A percentile compares a stretch with the other conserved stretches of the same genome.
Conservation (phyloP, 2,797 vertebrate genomes). For the Sebastes jordani region DNA sequence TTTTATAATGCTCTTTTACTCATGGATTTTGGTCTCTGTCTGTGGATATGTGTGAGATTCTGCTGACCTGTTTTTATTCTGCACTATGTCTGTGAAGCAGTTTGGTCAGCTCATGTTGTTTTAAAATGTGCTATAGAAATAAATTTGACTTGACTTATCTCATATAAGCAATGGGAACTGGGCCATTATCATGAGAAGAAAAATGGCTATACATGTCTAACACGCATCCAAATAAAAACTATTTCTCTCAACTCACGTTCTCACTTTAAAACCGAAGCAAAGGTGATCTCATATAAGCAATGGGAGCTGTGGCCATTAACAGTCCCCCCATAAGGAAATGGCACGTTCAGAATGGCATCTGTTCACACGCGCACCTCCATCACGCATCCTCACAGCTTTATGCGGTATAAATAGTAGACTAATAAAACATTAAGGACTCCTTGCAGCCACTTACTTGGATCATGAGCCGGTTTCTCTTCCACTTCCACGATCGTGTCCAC, state of each 20-base stretch:
- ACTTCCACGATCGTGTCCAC: slow-evolving; percentile 85
- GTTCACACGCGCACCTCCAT: slow-evolving; percentile 46
- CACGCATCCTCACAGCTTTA: slow-evolving; percentile 52
- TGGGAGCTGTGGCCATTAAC: slow-evolving; percentile 56
- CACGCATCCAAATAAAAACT: slow-evolving; percentile 7
- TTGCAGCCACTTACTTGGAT: slow-evolving; percentile 91
- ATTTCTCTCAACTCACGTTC: not conserved
- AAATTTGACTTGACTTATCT: not conserved
- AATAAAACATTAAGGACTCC: slow-evolving; percentile 28
- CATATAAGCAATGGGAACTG: slow-evolving; percentile 47
- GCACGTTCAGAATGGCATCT: slow-evolving; percentile 69
- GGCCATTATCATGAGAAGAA: slow-evolving; percentile 34
- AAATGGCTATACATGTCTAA: not conserved
- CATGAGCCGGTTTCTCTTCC: slow-evolving; percentile 88
- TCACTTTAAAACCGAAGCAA: slow-evolving; percentile 29
- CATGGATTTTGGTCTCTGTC: too few species aligned
- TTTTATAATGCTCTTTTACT: too few species aligned
- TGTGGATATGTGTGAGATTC: too few species aligned
- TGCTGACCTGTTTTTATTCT: too few species aligned
- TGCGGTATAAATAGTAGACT: slow-evolving; percentile 56
- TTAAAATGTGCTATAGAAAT: too few species aligned
- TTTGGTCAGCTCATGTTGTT: too few species aligned
- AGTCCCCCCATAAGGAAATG: slow-evolving; percentile 63
- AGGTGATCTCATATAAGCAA: slow-evolving; percentile 46
- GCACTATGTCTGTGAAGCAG: too few species aligned